Percentiles rank a stretch among this genome's conserved stretches.
These are phyloP conservation scores for Drosophila anomelani DNA, from an alignment of 2,888 invertebrate species.

Conservation along the genomic window DNA sequence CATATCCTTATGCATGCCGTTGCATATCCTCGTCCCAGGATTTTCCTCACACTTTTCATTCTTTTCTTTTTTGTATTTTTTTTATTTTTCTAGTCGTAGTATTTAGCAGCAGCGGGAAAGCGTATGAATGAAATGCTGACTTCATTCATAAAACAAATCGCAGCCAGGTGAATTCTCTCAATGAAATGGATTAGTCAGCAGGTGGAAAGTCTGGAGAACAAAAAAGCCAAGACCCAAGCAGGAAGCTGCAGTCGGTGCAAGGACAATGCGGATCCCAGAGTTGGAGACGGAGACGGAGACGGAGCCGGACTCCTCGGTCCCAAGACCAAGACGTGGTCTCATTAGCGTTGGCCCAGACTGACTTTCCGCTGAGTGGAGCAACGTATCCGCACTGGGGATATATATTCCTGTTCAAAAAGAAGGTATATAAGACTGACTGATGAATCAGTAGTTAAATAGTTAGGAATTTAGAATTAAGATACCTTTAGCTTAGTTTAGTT, in stretches of 20 bases:
- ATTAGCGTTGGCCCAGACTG: slow-evolving; percentile 61
- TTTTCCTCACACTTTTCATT: neutral
- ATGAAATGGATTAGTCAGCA: slow-evolving; percentile 77
- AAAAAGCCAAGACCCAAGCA: slow-evolving; percentile 44
- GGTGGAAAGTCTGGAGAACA: slow-evolving; percentile 28
- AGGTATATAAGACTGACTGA: too few relatives aligned
- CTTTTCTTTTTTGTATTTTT: neutral
- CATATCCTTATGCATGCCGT: slow-evolving; percentile 70
- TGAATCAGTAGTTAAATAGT: neutral
- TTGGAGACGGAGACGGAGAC: slow-evolving; percentile 1
- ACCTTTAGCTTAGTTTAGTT: too few relatives aligned
- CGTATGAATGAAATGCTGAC: slow-evolving; percentile 71
- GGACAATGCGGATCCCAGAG: slow-evolving; percentile 25
- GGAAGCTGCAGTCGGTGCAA: slow-evolving; percentile 41
- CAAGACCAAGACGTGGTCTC: slow-evolving; percentile 55
- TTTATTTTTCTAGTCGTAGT: slow-evolving; percentile 53
- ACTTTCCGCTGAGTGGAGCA: slow-evolving; percentile 50
- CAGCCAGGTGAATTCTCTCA: slow-evolving; percentile 56
- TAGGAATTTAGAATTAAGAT: too few relatives aligned
- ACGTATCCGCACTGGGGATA: neutral
- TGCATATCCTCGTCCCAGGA: slow-evolving; percentile 47
- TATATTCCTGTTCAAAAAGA: neutral
- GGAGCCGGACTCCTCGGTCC: slow-evolving; percentile 8
- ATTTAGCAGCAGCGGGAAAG: slow-evolving; percentile 51
- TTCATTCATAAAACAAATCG: slow-evolving; percentile 76